Conservation (phyloP, 2,888 invertebrate species). For the Leucophenga maculata region DNA sequence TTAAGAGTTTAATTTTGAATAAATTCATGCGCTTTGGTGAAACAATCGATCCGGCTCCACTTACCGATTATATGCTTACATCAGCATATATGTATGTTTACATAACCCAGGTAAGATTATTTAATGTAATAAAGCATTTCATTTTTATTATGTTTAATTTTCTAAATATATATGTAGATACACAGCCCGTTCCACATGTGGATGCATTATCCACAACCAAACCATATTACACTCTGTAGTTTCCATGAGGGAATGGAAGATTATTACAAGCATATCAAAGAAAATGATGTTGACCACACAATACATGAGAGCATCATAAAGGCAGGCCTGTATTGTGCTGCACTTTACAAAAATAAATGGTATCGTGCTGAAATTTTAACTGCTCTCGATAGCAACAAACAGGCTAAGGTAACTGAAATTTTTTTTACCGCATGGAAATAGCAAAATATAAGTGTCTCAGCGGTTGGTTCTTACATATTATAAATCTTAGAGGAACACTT, state of each 20-base stretch:
- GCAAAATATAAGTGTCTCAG: too few relatives aligned
- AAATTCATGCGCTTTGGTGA: constrained; percentile 8
- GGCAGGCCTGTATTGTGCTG: not conserved
- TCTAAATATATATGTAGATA: not conserved
- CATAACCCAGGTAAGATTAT: not conserved
- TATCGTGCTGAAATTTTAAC: not conserved
- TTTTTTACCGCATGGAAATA: too few relatives aligned
- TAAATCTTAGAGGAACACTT: too few relatives aligned
- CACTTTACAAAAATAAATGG: not conserved
- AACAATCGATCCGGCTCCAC: not conserved
- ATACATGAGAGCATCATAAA: not conserved
- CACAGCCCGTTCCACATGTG: not conserved
- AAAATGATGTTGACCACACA: not conserved
- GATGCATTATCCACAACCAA: not conserved
- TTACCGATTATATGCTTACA: not conserved
- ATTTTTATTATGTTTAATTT: not conserved
- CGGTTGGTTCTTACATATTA: too few relatives aligned
- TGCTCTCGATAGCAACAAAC: not conserved
- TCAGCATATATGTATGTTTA: not conserved
- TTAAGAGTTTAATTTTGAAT: not conserved
- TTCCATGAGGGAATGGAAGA: not conserved
- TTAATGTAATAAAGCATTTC: not conserved
- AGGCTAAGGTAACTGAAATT: not conserved
- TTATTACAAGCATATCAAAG: not conserved
- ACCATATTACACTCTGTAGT: not conserved